phyloP scores from a whole-genome alignment of 1,140 invertebrate species.

The Heliconius eleuchia region DNA sequence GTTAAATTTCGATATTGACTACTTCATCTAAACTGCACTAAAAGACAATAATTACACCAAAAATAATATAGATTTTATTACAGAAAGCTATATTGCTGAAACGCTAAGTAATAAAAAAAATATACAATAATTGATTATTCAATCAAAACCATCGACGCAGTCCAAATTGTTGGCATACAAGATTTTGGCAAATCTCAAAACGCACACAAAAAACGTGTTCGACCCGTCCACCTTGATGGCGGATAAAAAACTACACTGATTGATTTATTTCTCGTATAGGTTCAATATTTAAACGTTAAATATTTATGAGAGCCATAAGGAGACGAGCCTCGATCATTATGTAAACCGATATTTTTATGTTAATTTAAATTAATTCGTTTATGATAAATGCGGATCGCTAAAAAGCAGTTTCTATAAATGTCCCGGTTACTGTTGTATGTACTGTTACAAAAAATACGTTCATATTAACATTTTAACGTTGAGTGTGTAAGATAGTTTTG shows the following conservation, averaged over 20 bases:
- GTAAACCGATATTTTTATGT: constrained; percentile 71
- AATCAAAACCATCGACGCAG: background rate
- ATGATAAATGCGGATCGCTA: constrained; percentile 66
- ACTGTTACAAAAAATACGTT: background rate
- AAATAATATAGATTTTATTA: too few species aligned
- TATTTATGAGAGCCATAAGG: constrained; percentile 46
- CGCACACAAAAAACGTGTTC: constrained; percentile 24
- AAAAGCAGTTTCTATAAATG: constrained; percentile 71
- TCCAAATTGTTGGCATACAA: constrained; percentile 1
- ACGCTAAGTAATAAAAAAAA: background rate
- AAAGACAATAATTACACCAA: too few species aligned
- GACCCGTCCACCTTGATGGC: constrained; percentile 33
- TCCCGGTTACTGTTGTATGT: constrained; percentile 25
- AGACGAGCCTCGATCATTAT: constrained; percentile 58
- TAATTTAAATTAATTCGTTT: constrained; percentile 79
- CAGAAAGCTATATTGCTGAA: too few species aligned
- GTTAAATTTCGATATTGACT: too few species aligned
- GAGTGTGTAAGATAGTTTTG: background rate
- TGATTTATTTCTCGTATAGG: constrained; percentile 43
- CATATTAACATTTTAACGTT: background rate
- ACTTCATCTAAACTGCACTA: too few species aligned
- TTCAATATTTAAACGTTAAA: constrained; percentile 45
- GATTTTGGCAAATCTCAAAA: constrained; percentile 24
- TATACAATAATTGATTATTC: background rate
- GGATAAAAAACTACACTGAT: constrained; percentile 41